phyloP scores from a whole-genome alignment of 2,888 invertebrate genomes.

The Clanis bilineata region DNA sequence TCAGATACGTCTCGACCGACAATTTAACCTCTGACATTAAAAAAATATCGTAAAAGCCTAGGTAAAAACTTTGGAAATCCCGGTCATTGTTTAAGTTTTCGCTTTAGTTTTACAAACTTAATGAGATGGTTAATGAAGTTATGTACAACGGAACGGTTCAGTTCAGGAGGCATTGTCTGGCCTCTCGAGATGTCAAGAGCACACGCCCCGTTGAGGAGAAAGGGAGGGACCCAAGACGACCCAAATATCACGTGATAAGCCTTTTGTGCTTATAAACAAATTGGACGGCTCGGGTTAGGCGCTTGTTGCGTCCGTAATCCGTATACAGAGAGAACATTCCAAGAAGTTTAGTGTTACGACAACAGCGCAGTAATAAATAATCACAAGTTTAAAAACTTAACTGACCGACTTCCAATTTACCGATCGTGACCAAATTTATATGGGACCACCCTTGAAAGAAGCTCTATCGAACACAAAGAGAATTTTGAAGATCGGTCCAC shows the following conservation, averaged over 20 bases:
- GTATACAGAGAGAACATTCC: background rate
- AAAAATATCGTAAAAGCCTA: too few relatives aligned
- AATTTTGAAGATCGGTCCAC: too few relatives aligned
- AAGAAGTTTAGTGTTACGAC: background rate
- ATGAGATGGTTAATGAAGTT: slow-evolving; percentile 14
- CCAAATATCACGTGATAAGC: background rate
- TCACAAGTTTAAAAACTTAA: too few relatives aligned
- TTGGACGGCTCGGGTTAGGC: background rate
- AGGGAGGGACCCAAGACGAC: background rate
- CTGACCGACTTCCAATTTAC: too few relatives aligned
- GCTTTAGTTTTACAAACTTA: slow-evolving; percentile 8
- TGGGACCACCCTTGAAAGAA: too few relatives aligned
- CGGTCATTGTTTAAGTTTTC: background rate
- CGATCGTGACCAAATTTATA: too few relatives aligned
- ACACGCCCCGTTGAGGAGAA: background rate
- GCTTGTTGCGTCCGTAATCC: background rate
- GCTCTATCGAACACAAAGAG: too few relatives aligned
- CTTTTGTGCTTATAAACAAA: background rate
- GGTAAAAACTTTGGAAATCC: too few relatives aligned
- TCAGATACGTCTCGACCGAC: too few relatives aligned
- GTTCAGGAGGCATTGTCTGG: background rate
- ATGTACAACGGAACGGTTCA: slow-evolving; percentile 1
- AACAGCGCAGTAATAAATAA: too few relatives aligned
- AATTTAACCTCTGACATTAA: too few relatives aligned
- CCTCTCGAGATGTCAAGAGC: background rate